phyloP scores from a whole-genome alignment of 2,797 vertebrate species.

The Lepilemur septentrionalis region DNA sequence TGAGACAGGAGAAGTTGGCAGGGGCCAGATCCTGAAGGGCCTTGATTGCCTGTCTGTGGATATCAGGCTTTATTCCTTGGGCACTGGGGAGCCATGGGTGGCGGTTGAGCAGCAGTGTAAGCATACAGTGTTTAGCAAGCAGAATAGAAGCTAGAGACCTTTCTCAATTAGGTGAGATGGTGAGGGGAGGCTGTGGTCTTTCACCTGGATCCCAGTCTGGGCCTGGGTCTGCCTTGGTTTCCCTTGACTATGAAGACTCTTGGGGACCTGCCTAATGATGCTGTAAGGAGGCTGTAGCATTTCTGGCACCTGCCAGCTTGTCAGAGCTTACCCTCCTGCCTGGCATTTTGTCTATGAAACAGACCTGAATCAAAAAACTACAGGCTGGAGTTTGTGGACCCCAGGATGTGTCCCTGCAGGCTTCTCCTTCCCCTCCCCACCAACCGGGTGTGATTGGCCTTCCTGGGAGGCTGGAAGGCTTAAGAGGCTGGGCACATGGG shows the following conservation, averaged over 20 bases:
- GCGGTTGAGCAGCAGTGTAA: background rate
- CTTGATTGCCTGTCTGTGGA: background rate
- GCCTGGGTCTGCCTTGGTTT: constrained; percentile 28
- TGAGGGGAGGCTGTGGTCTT: background rate
- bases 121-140: background rate
- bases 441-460: background rate
- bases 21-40: background rate
- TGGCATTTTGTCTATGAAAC: background rate
- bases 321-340: background rate
- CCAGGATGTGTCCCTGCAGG: background rate
- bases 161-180: background rate
- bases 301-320: background rate
- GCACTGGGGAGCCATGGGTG: background rate
- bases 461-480: background rate
- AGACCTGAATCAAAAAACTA: background rate
- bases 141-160: background rate
- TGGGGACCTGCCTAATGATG: background rate
- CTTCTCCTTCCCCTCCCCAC: background rate
- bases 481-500: background rate
- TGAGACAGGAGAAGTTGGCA: background rate
- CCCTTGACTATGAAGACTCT: background rate
- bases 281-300: background rate
- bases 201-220: background rate
- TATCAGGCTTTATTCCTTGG: background rate
- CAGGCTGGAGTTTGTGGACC: background rate